A percentile compares a stretch with the other conserved stretches of the same genome.
Conservation (phyloP, 2,797 vertebrate genomes). For the Catamblyrhynchus diadema region DNA sequence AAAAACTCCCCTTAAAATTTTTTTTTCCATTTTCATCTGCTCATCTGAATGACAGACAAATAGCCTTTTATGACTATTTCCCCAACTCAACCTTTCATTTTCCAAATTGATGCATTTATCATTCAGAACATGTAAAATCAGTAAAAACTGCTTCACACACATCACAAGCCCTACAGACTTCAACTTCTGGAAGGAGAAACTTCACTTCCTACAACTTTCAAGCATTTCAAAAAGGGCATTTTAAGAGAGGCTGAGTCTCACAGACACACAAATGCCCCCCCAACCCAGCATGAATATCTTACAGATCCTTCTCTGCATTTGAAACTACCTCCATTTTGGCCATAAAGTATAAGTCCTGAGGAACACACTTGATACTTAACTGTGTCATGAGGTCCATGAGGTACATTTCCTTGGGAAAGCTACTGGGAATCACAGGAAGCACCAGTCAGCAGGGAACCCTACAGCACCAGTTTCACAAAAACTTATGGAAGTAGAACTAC, state of each 20-base stretch:
- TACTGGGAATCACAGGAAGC: not conserved
- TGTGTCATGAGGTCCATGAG: not conserved
- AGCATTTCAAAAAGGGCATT: not conserved
- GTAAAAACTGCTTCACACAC: not conserved
- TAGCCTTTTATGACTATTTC: not conserved
- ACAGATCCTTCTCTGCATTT: not conserved
- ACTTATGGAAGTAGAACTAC: not conserved
- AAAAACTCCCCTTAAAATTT: not conserved
- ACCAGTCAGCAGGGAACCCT: not conserved
- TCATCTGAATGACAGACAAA: not conserved
- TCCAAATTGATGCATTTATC: not conserved
- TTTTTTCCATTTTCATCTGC: not conserved
- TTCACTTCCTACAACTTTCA: not conserved
- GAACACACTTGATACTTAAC: not conserved
- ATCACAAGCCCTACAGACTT: not conserved
- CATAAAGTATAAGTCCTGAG: not conserved
- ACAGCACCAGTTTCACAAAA: not conserved
- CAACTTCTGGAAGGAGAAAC: not conserved
- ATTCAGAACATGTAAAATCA: not conserved
- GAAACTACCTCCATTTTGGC: not conserved
- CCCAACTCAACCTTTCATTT: not conserved
- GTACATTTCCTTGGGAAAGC: not conserved
- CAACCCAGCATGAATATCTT: not conserved
- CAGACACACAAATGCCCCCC: not conserved
- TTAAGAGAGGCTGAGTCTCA: not conserved